These are phyloP conservation scores for Oxyteleia sp. DNA, from an alignment of 2,888 invertebrate species.

Conservation along the genomic window DNA sequence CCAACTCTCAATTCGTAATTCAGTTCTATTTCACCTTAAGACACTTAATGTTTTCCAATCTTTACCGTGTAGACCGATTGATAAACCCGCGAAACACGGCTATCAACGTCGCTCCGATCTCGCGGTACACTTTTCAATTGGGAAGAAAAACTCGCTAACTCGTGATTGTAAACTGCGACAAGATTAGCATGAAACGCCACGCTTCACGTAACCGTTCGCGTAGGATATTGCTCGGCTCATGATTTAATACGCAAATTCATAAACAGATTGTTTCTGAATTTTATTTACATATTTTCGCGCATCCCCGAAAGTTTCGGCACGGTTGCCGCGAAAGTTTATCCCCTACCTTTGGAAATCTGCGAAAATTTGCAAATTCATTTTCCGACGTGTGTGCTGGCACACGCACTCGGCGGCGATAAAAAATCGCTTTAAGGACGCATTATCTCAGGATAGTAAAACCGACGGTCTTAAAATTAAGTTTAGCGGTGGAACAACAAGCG, in stretches of 20 bases:
- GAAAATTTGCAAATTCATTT: constrained; percentile 39
- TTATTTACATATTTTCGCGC: constrained; percentile 57
- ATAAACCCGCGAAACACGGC: constrained; percentile 23
- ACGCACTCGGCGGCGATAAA: constrained; percentile 16
- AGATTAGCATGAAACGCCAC: background rate
- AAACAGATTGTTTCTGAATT: constrained; percentile 66
- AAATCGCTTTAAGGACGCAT: constrained; percentile 41
- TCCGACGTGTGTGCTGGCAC: constrained; percentile 15
- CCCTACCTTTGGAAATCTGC: constrained; percentile 26
- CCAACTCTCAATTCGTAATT: no score
- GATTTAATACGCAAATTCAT: constrained; percentile 50
- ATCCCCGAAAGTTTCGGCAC: constrained; percentile 33
- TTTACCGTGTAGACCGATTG: constrained; percentile 38
- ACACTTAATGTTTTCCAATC: no score
- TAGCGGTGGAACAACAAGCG: background rate
- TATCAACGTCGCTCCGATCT: constrained; percentile 29
- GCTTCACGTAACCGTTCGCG: background rate
- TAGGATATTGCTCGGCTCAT: constrained; percentile 10
- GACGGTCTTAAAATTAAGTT: constrained; percentile 8
- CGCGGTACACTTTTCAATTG: constrained; percentile 27
- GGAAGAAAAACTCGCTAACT: background rate
- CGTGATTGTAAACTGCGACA: background rate
- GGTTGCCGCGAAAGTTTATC: constrained; percentile 31
- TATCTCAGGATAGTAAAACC: constrained; percentile 18
- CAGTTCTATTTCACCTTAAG: no score